Conservation (phyloP, 2,113 vertebrate genomes). For the Pterophyllum scalare region DNA sequence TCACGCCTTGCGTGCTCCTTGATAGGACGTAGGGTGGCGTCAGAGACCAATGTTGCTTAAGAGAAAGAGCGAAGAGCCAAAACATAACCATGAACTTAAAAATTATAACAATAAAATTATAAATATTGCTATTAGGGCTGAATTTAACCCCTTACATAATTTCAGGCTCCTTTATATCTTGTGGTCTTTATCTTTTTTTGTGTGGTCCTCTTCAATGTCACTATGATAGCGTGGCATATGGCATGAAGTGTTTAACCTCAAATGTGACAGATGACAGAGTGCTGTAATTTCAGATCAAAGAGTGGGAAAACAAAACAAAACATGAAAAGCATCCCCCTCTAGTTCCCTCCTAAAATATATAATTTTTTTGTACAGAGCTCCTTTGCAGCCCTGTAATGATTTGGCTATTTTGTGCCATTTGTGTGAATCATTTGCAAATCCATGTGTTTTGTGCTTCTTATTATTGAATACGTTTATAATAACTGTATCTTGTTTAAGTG, state of each 20-base stretch:
- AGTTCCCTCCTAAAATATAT: too few species aligned
- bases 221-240: background rate
- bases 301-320: too few species aligned
- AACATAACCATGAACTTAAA: background rate
- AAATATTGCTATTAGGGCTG: background rate
- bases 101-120: background rate
- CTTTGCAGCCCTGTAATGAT: too few species aligned
- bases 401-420: background rate
- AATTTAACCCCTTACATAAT: background rate
- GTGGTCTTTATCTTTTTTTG: too few species aligned
- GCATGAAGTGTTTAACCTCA: background rate
- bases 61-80: background rate
- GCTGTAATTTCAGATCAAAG: background rate
- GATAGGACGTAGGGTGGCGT: conserved; percentile 52
- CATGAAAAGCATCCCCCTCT: too few species aligned
- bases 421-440: background rate
- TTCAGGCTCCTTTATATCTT: background rate
- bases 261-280: background rate
- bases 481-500: background rate
- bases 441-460: background rate
- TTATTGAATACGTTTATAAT: background rate
- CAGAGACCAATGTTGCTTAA: background rate
- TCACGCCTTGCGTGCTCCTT: conserved; percentile 44
- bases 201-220: background rate
- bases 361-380: too few species aligned